Conservation (phyloP, 2,113 vertebrate species). For the Gavia stellata region DNA sequence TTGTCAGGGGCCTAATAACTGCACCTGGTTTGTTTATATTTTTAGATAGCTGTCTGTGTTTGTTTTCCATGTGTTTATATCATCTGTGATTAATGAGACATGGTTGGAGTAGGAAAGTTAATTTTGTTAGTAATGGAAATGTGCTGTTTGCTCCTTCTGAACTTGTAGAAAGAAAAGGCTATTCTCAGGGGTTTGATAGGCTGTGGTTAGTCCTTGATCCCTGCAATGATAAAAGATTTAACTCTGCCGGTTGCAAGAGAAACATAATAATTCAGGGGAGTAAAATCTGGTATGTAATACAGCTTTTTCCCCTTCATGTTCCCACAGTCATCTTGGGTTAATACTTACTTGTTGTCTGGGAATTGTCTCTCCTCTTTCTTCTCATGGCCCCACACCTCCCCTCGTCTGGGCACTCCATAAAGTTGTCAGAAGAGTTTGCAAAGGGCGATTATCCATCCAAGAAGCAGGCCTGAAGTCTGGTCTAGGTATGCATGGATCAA, state of each 20-base stretch:
- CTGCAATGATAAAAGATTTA: neutral
- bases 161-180: neutral
- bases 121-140: neutral
- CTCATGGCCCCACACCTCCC: neutral
- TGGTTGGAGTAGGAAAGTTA: neutral
- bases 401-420: neutral
- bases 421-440: neutral
- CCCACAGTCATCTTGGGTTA: neutral
- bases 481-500: neutral
- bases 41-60: neutral
- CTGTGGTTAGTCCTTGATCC: neutral
- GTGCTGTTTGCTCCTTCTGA: neutral
- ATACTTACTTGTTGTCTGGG: neutral
- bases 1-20: neutral
- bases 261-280: neutral
- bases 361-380: neutral
- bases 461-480: neutral
- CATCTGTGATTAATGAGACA: neutral
- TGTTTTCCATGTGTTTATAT: neutral
- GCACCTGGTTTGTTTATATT: neutral
- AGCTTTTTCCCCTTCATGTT: neutral
- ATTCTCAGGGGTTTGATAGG: neutral
- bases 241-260: neutral
- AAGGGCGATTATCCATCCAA: neutral
- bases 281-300: neutral